Evolutionary conservation across 2,888 invertebrate species (phyloP).

Genomic region (Coleophora flavipennella): DNA sequence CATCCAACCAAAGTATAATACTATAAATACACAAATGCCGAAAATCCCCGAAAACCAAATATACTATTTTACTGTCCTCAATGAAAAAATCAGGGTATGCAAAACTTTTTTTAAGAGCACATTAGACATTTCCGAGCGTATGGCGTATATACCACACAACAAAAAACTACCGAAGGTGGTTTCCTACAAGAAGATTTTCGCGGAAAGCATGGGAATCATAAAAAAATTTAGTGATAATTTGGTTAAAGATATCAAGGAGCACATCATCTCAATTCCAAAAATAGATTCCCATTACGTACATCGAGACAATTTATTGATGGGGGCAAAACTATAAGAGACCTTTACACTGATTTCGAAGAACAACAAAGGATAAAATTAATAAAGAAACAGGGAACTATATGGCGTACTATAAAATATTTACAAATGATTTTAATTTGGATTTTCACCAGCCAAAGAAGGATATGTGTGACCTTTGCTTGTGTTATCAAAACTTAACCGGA

Average conservation of each 20-base stretch:
- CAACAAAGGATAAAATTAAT: slow-evolving; percentile 2
- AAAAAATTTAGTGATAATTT: slow-evolving; percentile 10
- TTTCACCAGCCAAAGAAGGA: slow-evolving; percentile 12
- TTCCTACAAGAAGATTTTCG: slow-evolving; percentile 14
- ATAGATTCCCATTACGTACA: slow-evolving; percentile 17
- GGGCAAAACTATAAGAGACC: slow-evolving; percentile 13
- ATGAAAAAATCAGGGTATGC: too few species aligned
- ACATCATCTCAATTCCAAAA: slow-evolving; percentile 15
- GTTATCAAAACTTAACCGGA: slow-evolving; percentile 6
- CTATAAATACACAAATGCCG: too few species aligned
- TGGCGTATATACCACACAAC: too few species aligned
- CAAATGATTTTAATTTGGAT: neutral
- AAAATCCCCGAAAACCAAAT: too few species aligned
- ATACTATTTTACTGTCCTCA: too few species aligned
- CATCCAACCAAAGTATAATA: too few species aligned
- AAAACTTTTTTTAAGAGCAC: too few species aligned
- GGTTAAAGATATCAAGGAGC: slow-evolving; percentile 9
- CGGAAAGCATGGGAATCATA: slow-evolving; percentile 12
- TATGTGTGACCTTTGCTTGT: slow-evolving; percentile 12
- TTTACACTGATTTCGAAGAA: slow-evolving; percentile 10
- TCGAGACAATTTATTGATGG: slow-evolving; percentile 14
- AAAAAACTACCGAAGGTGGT: slow-evolving; percentile 9
- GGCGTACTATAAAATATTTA: neutral
- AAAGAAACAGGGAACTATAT: slow-evolving; percentile 3
- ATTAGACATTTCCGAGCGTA: too few species aligned